Evolutionary conservation across 2,888 invertebrate species (phyloP).

Genomic region (Tachina lurida): DNA sequence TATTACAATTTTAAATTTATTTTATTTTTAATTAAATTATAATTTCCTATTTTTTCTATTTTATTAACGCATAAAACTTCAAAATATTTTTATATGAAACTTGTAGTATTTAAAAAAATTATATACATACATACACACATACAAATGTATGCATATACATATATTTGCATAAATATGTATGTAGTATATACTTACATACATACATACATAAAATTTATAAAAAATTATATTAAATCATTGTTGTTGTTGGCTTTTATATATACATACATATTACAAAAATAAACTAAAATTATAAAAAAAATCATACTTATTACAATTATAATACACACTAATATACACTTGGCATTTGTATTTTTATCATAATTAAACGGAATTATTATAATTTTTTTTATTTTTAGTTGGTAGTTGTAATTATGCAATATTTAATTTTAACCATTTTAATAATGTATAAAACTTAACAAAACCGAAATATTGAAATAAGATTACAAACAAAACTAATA

Average conservation of each 20-base stretch:
- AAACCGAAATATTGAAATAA: slow-evolving; percentile 23
- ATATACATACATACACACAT: slow-evolving; percentile 63
- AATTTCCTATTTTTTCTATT: slow-evolving; percentile 1
- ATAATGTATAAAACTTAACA: slow-evolving; percentile 57
- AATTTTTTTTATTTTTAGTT: slow-evolving; percentile 47
- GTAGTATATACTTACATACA: slow-evolving; percentile 2
- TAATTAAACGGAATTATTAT: slow-evolving; percentile 43
- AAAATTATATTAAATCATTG: slow-evolving; percentile 66
- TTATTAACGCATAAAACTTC: slow-evolving; percentile 50
- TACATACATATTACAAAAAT: slow-evolving; percentile 22
- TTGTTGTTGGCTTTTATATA: slow-evolving; percentile 72
- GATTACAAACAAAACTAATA: slow-evolving; percentile 29
- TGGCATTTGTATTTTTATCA: slow-evolving; percentile 65
- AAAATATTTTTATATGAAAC: slow-evolving; percentile 76
- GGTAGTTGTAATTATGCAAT: slow-evolving; percentile 65
- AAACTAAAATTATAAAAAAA: slow-evolving; percentile 51
- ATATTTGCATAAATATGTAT: no score
- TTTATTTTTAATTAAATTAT: slow-evolving; percentile 9
- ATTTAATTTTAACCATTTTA: slow-evolving; percentile 59
- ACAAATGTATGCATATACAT: slow-evolving; percentile 3
- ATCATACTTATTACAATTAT: slow-evolving; percentile 63
- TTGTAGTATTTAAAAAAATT: slow-evolving; percentile 71
- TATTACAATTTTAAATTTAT: slow-evolving; percentile 9
- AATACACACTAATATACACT: slow-evolving; percentile 64
- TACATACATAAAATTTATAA: slow-evolving; percentile 55